These are phyloP conservation scores for Tanytarsus gracilentus DNA, from an alignment of 2,888 invertebrate species.

Conservation along the genomic window DNA sequence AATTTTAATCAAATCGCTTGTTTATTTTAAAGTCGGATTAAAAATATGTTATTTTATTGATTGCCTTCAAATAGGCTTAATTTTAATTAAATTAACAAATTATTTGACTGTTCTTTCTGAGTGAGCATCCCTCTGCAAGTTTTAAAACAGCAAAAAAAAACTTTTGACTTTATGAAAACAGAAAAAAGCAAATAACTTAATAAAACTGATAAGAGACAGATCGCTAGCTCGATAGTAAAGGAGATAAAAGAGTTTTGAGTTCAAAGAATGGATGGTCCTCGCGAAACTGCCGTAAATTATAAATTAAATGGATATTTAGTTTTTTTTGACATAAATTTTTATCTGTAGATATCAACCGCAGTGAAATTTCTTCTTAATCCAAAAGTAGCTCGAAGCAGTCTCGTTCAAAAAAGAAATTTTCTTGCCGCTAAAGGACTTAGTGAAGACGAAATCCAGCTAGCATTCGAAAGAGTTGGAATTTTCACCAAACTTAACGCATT, in stretches of 20 bases:
- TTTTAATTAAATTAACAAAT: too few species aligned
- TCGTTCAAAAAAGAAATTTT: constrained; percentile 70
- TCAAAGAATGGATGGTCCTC: constrained; percentile 17
- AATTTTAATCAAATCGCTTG: too few species aligned
- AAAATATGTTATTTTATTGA: too few species aligned
- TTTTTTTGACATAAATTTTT: not conserved
- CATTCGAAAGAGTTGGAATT: constrained; percentile 56
- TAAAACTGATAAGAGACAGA: too few species aligned
- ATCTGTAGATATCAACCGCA: constrained; percentile 69
- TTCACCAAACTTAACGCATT: constrained; percentile 37
- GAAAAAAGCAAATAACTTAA: too few species aligned
- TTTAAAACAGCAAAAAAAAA: too few species aligned
- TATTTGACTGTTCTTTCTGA: too few species aligned
- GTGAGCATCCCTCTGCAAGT: too few species aligned
- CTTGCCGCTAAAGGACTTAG: constrained; percentile 67
- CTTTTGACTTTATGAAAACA: too few species aligned
- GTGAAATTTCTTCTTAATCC: constrained; percentile 78
- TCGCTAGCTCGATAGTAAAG: too few species aligned
- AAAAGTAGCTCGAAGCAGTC: constrained; percentile 67
- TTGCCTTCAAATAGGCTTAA: too few species aligned
- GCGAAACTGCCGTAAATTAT: constrained; percentile 17
- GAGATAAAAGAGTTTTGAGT: not conserved
- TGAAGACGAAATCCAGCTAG: constrained; percentile 62
- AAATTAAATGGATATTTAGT: not conserved
- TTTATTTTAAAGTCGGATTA: too few species aligned